Conservation (phyloP, 2,888 invertebrate genomes). For the Xanthorhoe designata region DNA sequence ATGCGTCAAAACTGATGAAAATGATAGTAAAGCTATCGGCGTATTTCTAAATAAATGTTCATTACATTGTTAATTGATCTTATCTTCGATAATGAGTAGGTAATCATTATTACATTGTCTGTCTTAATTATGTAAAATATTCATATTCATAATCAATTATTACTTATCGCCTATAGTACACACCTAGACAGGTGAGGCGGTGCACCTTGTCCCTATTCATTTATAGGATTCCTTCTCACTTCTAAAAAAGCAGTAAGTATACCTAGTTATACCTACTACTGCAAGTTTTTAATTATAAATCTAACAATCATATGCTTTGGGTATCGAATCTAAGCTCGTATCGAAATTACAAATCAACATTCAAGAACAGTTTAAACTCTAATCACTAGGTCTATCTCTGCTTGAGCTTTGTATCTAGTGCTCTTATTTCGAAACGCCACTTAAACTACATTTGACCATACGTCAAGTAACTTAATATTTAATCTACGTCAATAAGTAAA, state of each 20-base stretch:
- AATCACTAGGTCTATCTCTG: no score
- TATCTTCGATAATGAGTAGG: not conserved
- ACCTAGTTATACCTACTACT: slow-evolving; percentile 19
- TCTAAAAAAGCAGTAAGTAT: not conserved
- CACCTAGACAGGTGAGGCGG: slow-evolving; percentile 20
- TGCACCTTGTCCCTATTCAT: slow-evolving; percentile 41
- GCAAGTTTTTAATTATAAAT: not conserved
- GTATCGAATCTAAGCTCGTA: no score
- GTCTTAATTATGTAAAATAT: slow-evolving; percentile 6
- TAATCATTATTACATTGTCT: slow-evolving; percentile 9
- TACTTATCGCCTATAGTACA: slow-evolving; percentile 34
- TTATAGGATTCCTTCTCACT: slow-evolving; percentile 14
- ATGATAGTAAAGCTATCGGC: no score
- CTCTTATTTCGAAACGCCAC: no score
- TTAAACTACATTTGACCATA: no score
- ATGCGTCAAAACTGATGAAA: no score
- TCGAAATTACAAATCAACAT: no score
- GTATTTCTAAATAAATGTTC: not conserved
- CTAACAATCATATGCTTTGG: not conserved
- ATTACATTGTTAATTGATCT: not conserved
- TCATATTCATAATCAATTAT: slow-evolving; percentile 29
- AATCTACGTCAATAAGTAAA: no score
- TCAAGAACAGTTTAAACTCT: no score
- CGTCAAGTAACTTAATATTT: no score
- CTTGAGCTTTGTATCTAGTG: no score